Evolutionary conservation across 2,113 vertebrate species (phyloP), one percentile per base, ranked within the genome.

Genomic region (Nyctibius bracteatus): DNA sequence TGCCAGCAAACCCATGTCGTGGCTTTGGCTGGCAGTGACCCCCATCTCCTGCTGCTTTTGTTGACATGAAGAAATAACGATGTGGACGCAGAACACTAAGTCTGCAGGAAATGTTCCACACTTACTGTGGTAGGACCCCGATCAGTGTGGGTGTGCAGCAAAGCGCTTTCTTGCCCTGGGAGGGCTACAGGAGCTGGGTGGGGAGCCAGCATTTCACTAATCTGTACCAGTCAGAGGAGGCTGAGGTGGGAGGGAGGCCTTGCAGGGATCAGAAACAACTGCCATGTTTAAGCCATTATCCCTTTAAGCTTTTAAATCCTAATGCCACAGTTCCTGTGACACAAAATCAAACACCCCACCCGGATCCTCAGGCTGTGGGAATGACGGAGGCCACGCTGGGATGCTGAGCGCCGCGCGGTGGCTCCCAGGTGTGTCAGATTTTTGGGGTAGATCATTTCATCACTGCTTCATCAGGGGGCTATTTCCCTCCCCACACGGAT

Each of bases 381-480:
- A 21, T 6, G 35, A 3, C 0, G 18, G 31, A 13, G 9, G 24
- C 12, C 14, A 1, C 2, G 2, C 22, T 43, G 25, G 63, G 14
- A 27, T 2, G 23, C 49, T 14, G 37, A 6, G n/a, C 31, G 43
- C 57, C 57, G 43, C 31, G 8, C 0, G 0, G 20, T 1, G 35
- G 18, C 14, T 71, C 47, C 47, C 70, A 18, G 25, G 30, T 6
- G 30, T 5, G 31, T 31, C 13, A 6, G 49, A 10, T n/a, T 59
- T n/a, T 17, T 9, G 17, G 28, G 49, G 35, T 2, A 22, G 27
- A 49, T 12, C 0, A 21, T 25, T 68, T n/a, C 18, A 18, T 5
- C 46, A 2, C 24, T 8, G 67, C 46, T 46, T 37, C 23, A 5
- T 12, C 4, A 0, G 21, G 13, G 14, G 9, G 49, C 19, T 10